Conservation (phyloP, 2,113 vertebrate genomes). For the Enhydra lutris region DNA sequence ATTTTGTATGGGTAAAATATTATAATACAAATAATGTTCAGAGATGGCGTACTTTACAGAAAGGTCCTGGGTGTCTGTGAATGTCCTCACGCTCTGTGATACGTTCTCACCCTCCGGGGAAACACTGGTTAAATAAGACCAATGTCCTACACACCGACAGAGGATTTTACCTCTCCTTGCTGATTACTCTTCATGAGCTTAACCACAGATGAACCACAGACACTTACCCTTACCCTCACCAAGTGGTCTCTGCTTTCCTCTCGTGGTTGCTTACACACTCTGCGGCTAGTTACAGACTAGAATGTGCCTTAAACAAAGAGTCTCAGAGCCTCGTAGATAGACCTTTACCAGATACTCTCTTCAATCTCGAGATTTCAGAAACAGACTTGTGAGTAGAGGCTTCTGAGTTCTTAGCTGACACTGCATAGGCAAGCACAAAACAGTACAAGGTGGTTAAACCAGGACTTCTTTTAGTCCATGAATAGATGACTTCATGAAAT, state of each 20-base stretch:
- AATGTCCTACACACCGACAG: not conserved
- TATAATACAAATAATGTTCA: not conserved
- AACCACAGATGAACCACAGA: not conserved
- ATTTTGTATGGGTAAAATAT: not conserved
- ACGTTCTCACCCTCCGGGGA: not conserved
- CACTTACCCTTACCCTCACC: not conserved
- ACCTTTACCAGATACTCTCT: not conserved
- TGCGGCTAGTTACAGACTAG: not conserved
- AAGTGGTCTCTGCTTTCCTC: not conserved
- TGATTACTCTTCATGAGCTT: not conserved
- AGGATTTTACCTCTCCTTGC: not conserved
- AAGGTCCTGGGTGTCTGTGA: not conserved
- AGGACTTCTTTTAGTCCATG: not conserved
- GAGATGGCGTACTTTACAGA: not conserved
- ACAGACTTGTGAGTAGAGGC: not conserved
- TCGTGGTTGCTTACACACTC: not conserved
- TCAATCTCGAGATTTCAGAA: not conserved
- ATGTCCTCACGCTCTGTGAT: not conserved
- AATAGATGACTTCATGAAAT: not conserved
- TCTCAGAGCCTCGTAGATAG: not conserved
- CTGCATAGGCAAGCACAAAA: not conserved
- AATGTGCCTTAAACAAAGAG: not conserved
- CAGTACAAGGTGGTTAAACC: not conserved
- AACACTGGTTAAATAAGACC: constrained; percentile 21
- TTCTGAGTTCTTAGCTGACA: not conserved